Evolutionary conservation across 1,140 invertebrate genomes (phyloP), one percentile per base, ranked within the genome.

Genomic region (Caerostris extrusa): DNA sequence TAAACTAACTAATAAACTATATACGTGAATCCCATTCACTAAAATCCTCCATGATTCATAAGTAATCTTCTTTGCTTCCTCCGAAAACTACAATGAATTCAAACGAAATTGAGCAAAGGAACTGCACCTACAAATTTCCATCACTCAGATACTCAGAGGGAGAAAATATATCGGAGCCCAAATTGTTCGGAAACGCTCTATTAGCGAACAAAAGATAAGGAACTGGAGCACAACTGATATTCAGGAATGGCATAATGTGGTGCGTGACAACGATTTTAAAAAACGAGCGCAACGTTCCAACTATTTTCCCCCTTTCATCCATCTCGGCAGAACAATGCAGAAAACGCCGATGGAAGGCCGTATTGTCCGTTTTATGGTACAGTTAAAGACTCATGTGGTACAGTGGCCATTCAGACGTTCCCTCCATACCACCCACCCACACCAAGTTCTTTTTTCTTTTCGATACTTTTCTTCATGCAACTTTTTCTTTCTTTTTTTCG

Each of bases 181-280:
- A 92, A 85, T 92, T 92, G 90, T 61, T 60, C 55, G 61, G 60
- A 92, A 92, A 85, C 90, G 90, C 81, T 92, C 90, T 83, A 92
- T 92, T 92, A 85, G 69, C 5, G 90, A 56, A 92, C 90, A 92
- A 92, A 92, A 56, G 81, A 53, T 60, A 34, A 12, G 8, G 17
- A 85, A 92, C 90, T 92, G 81, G 81, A 85, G 81, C 90, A 58
- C 77, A 60, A 60, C 60, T 50, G 57, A 85, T 85, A 34, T 92
- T 57, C 50, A 14, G 58, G 14, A 85, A 17, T 55, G 58, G 56
- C 58, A 85, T 92, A 67, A 85, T 85, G 50, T 53, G 17, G 17
- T 77, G 19, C 81, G n/a, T 85, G 90, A 92, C 90, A 92, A 56
- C 90, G 71, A 85, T 67, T 92, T 64, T 69, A 92, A 67, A 92